Percentiles rank a stretch among this genome's conserved stretches.
Evolutionary conservation across 2,797 vertebrate species (phyloP).

Genomic region (Synaphobranchus kaupii): DNA sequence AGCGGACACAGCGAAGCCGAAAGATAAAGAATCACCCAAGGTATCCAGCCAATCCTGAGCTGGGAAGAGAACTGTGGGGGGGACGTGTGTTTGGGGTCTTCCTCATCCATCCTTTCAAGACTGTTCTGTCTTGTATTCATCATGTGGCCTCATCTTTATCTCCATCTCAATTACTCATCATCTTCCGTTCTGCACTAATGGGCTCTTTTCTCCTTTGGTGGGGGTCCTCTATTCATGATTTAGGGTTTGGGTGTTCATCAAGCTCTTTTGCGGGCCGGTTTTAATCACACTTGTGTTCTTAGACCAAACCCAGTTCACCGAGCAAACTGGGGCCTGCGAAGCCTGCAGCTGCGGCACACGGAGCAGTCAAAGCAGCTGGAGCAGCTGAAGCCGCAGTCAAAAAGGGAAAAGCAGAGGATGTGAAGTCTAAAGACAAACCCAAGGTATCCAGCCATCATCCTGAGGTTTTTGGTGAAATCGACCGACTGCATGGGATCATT

Average conservation of each 20-base stretch:
- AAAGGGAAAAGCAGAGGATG: background rate
- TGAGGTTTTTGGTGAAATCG: background rate
- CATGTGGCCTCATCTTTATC: background rate
- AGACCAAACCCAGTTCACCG: background rate
- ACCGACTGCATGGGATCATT: background rate
- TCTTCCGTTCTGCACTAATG: background rate
- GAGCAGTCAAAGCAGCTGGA: background rate
- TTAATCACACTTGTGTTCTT: background rate
- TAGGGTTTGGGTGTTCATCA: background rate
- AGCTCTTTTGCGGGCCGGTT: background rate
- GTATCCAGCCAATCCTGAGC: conserved; percentile 47
- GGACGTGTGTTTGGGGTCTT: background rate
- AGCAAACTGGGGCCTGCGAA: background rate
- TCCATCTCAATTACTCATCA: background rate
- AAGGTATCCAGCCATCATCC: background rate
- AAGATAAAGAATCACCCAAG: conserved; percentile 58
- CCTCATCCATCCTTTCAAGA: background rate
- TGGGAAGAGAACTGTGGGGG: background rate
- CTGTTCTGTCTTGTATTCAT: background rate
- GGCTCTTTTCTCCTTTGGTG: background rate
- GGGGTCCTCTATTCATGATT: background rate
- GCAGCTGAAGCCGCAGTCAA: background rate
- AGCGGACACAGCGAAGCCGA: conserved; percentile 37
- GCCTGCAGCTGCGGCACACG: background rate
- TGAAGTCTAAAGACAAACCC: background rate